Conservation (phyloP, 2,113 vertebrate genomes). For the Baryphthengus martii region DNA sequence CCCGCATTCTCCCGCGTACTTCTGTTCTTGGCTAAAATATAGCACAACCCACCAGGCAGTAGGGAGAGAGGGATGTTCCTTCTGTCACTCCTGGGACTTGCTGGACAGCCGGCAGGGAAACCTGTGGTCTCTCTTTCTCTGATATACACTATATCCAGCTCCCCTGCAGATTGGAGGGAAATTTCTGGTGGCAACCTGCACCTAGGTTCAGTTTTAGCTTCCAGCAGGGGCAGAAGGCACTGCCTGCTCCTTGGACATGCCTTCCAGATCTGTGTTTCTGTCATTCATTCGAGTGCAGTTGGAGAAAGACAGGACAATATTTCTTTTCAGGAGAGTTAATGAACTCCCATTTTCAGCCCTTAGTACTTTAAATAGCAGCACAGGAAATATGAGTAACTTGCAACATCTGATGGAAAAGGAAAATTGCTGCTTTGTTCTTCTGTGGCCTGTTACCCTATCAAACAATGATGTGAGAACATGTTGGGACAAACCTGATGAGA, state of each 20-base stretch:
- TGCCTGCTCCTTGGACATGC: rapidly evolving
- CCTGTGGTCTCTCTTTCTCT: not conserved
- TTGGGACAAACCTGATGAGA: constrained; percentile 13
- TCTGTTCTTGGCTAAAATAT: not conserved
- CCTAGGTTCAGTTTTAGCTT: not conserved
- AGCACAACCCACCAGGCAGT: not conserved
- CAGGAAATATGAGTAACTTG: constrained; percentile 30
- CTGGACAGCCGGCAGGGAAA: not conserved
- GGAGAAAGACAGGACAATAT: not conserved
- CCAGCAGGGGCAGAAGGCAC: rapidly evolving
- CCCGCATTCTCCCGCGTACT: rapidly evolving
- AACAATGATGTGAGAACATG: constrained; percentile 21
- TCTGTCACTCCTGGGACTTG: not conserved
- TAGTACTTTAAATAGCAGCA: constrained; percentile 31
- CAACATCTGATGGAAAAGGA: constrained; percentile 46
- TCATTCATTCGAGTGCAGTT: not conserved
- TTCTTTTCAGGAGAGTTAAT: constrained; percentile 13
- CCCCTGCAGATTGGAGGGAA: not conserved
- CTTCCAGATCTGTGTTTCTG: not conserved
- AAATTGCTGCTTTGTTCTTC: constrained; percentile 20
- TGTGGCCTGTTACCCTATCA: constrained; percentile 15
- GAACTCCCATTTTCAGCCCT: constrained; percentile 7
- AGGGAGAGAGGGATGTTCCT: not conserved
- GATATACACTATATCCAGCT: not conserved
- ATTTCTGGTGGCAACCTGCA: not conserved